phyloP scores from a whole-genome alignment of 2,113 vertebrate species.

The Geococcyx californianus region DNA sequence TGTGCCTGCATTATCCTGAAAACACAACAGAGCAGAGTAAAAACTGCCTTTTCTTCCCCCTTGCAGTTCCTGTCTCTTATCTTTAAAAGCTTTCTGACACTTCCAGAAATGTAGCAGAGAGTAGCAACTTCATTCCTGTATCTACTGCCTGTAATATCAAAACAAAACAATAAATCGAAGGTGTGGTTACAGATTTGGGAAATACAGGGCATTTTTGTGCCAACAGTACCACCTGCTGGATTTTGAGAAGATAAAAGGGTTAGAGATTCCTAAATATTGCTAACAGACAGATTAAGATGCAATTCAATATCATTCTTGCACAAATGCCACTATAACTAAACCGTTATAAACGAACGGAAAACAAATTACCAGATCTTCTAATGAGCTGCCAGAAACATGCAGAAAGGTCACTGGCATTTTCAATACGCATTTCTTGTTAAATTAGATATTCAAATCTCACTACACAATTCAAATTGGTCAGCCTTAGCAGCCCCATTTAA shows the following conservation, averaged over 20 bases:
- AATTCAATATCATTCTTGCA: neutral
- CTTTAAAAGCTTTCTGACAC: neutral
- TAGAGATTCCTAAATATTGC: neutral
- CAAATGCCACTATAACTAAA: neutral
- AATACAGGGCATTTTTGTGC: neutral
- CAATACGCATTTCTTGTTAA: neutral
- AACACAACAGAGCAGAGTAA: neutral
- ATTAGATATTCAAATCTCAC: neutral
- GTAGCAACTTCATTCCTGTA: neutral
- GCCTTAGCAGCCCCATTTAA: neutral
- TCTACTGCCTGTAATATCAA: neutral
- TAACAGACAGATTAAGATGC: neutral
- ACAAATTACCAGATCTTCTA: neutral
- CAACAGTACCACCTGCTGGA: slow-evolving; percentile 57
- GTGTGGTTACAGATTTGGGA: neutral
- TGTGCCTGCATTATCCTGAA: neutral
- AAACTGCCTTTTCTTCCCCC: neutral
- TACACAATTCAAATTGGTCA: neutral
- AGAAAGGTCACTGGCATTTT: neutral
- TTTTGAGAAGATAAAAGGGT: neutral
- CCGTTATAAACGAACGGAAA: rapidly evolving
- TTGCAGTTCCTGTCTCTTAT: neutral
- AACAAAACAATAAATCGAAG: neutral
- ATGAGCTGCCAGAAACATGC: neutral
- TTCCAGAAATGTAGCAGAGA: neutral